Evolutionary conservation across 2,888 invertebrate species (phyloP).

Genomic region (Gnatocerus cornutus): DNA sequence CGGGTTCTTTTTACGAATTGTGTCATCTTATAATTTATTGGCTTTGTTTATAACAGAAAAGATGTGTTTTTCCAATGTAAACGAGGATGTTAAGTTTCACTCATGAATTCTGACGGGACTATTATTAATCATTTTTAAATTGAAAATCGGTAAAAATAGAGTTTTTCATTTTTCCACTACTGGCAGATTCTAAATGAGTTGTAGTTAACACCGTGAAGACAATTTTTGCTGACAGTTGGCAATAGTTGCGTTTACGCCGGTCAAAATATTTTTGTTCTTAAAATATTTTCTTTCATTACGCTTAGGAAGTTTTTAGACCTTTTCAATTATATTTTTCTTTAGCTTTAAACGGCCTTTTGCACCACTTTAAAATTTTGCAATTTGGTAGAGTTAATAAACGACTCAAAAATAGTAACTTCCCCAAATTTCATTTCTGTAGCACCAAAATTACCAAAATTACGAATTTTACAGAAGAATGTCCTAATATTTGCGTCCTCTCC

Average conservation of each 20-base stretch:
- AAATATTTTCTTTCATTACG: too few species aligned
- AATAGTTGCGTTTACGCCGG: neutral
- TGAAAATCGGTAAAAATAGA: conserved; percentile 3
- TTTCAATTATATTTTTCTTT: too few species aligned
- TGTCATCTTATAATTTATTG: conserved; percentile 5
- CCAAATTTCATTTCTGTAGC: too few species aligned
- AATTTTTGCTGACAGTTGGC: conserved; percentile 4
- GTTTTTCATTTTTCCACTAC: neutral
- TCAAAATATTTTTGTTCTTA: neutral
- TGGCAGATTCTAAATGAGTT: neutral
- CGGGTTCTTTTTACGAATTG: conserved; percentile 7
- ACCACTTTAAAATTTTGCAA: too few species aligned
- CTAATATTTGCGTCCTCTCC: too few species aligned
- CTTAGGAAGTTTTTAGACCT: too few species aligned
- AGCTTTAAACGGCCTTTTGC: too few species aligned
- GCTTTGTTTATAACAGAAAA: neutral
- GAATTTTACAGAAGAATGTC: too few species aligned
- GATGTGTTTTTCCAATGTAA: neutral
- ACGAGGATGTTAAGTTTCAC: neutral
- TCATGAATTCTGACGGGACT: neutral
- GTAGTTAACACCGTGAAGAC: neutral
- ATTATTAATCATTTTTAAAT: conserved; percentile 7
- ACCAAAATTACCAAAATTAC: too few species aligned
- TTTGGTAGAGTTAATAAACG: too few species aligned
- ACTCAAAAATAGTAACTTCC: too few species aligned